These are phyloP conservation scores for Ptyas mucosa DNA, from an alignment of 2,113 vertebrate species.

Conservation along the genomic window DNA sequence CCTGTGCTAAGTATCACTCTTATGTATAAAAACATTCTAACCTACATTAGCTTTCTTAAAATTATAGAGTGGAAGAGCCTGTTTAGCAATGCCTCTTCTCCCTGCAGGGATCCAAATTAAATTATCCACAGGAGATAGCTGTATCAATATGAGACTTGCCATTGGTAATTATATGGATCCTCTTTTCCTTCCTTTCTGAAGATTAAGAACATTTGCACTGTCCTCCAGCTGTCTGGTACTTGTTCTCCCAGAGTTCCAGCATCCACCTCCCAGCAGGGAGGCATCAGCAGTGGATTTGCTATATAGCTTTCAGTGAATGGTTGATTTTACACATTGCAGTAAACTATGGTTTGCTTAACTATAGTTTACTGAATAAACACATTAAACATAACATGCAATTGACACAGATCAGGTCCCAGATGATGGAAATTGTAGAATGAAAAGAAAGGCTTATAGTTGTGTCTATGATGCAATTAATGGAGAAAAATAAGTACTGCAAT, in stretches of 20 bases:
- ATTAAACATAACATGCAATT: neutral
- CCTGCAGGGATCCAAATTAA: neutral
- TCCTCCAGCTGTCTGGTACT: neutral
- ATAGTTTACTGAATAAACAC: neutral
- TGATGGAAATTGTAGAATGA: neutral
- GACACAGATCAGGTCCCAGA: neutral
- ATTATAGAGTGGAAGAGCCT: neutral
- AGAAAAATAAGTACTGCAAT: neutral
- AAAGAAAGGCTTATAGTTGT: neutral
- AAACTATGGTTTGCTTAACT: neutral
- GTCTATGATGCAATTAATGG: neutral
- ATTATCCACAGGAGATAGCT: neutral
- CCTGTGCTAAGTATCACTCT: neutral
- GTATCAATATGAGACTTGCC: neutral
- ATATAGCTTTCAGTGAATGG: neutral
- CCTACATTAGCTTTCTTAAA: neutral
- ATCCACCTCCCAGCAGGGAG: neutral
- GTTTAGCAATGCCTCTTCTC: neutral
- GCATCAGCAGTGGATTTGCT: neutral
- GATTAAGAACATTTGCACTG: neutral
- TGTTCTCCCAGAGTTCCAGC: neutral
- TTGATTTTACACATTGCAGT: neutral
- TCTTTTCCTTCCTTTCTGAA: neutral
- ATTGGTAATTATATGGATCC: neutral
- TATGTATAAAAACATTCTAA: neutral